Percentiles rank a stretch among this genome's conserved stretches.
These are phyloP conservation scores for Amphiprion percula DNA, from an alignment of 2,113 vertebrate species.

Conservation along the genomic window DNA sequence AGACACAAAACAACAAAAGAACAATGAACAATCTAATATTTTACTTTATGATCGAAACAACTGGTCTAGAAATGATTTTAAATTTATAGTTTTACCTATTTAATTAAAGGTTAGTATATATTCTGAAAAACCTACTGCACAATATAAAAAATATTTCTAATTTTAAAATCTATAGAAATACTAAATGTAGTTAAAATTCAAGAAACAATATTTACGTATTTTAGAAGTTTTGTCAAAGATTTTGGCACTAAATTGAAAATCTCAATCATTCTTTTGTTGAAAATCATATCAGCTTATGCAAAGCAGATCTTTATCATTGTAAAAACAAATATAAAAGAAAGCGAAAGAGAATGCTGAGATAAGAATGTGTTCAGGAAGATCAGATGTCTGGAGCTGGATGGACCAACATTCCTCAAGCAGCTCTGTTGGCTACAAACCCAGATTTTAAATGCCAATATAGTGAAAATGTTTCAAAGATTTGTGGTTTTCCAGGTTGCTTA, in stretches of 20 bases:
- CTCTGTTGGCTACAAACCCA: background rate
- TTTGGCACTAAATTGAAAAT: background rate
- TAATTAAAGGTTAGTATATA: too few relatives aligned
- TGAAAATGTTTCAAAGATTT: slow-evolving; percentile 3
- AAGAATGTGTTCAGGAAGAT: background rate
- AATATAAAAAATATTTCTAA: too few relatives aligned
- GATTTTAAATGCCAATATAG: slow-evolving; percentile 1
- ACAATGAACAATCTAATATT: too few relatives aligned
- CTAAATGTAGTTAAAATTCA: too few relatives aligned
- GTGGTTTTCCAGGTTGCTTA: background rate
- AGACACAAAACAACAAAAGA: too few relatives aligned
- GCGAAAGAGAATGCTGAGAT: background rate
- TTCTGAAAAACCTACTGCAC: too few relatives aligned
- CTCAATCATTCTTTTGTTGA: background rate
- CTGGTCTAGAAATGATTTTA: too few relatives aligned
- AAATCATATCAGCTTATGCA: background rate
- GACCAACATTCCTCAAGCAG: slow-evolving; percentile 5
- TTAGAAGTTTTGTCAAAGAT: background rate
- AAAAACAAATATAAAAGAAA: background rate
- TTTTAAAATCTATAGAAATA: too few relatives aligned
- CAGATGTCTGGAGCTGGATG: background rate
- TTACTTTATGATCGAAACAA: too few relatives aligned
- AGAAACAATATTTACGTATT: too few relatives aligned
- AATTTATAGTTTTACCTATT: too few relatives aligned
- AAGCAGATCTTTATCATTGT: background rate